These are phyloP conservation scores for Apogon talboti DNA, from an alignment of 2,797 vertebrate genomes.

Conservation along the genomic window DNA sequence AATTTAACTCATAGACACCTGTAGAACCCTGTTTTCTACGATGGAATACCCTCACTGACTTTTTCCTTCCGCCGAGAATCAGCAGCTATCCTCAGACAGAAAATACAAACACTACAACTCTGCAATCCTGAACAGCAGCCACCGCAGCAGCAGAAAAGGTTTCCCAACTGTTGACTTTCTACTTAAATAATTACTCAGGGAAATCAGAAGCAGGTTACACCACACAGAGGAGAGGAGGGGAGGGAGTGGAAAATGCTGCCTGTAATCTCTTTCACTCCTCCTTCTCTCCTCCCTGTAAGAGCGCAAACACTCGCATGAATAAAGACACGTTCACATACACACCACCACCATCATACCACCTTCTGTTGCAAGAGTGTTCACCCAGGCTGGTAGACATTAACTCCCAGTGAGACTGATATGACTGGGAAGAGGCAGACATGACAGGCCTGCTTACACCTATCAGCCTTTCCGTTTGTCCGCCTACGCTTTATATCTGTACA, in stretches of 20 bases:
- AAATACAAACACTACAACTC: slow-evolving; percentile 17
- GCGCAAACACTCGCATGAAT: slow-evolving; percentile 11
- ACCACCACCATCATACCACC: slow-evolving; percentile 8
- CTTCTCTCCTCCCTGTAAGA: slow-evolving; percentile 3
- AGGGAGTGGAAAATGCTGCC: slow-evolving; percentile 49
- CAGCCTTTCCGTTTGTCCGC: not conserved
- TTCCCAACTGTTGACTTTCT: slow-evolving; percentile 65
- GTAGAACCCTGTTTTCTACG: too few relatives aligned
- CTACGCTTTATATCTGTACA: not conserved
- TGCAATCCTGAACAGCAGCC: not conserved
- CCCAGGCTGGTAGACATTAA: slow-evolving; percentile 42
- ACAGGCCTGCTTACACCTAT: not conserved
- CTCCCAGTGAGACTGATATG: slow-evolving; percentile 24
- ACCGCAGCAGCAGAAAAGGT: slow-evolving; percentile 18
- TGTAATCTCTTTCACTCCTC: slow-evolving; percentile 32
- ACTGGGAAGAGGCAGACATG: slow-evolving; percentile 1
- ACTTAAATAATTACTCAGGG: slow-evolving; percentile 61
- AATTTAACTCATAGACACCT: too few relatives aligned
- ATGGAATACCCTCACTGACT: not conserved
- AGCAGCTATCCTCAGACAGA: slow-evolving; percentile 14
- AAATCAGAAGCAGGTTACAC: slow-evolving; percentile 46
- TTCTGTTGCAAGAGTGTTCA: slow-evolving; percentile 23
- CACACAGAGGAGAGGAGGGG: slow-evolving; percentile 21
- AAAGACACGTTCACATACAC: slow-evolving; percentile 10
- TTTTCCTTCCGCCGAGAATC: not conserved